Evolutionary conservation across 2,113 vertebrate species (phyloP).

Genomic region (Lasiurus borealis): DNA sequence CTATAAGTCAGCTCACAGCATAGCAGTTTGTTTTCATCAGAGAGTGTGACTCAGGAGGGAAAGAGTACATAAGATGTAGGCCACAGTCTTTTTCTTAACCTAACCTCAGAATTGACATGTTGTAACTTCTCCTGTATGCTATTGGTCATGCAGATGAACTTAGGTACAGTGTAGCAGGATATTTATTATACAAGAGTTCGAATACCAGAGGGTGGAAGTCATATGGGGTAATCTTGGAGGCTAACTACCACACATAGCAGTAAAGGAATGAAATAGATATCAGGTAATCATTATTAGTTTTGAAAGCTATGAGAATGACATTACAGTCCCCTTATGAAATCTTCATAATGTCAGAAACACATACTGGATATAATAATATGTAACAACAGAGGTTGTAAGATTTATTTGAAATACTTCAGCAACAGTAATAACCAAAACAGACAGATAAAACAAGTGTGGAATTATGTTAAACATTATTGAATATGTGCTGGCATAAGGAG

Average conservation of each 20-base stretch:
- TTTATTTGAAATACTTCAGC: conserved; percentile 31
- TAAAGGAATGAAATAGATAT: not conserved
- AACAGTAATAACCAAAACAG: not conserved
- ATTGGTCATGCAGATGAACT: not conserved
- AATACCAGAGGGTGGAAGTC: not conserved
- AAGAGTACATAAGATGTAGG: not conserved
- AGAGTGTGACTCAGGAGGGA: not conserved
- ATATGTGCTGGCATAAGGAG: not conserved
- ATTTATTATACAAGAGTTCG: not conserved
- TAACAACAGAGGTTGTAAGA: not conserved
- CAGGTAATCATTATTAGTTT: not conserved
- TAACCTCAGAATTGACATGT: not conserved
- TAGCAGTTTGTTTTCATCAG: not conserved
- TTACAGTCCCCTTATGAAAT: not conserved
- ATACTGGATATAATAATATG: not conserved
- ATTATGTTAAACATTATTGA: not conserved
- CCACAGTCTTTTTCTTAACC: not conserved
- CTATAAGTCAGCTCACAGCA: not conserved
- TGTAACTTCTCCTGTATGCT: not conserved
- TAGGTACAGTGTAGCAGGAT: not conserved
- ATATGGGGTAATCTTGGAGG: not conserved
- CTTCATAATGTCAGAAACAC: not conserved
- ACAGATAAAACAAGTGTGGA: not conserved
- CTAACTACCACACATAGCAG: not conserved
- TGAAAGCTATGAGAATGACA: not conserved